Base-by-base conservation (phyloP, 2,113 vertebrate species). In the Plectropomus leopardus region DNA sequence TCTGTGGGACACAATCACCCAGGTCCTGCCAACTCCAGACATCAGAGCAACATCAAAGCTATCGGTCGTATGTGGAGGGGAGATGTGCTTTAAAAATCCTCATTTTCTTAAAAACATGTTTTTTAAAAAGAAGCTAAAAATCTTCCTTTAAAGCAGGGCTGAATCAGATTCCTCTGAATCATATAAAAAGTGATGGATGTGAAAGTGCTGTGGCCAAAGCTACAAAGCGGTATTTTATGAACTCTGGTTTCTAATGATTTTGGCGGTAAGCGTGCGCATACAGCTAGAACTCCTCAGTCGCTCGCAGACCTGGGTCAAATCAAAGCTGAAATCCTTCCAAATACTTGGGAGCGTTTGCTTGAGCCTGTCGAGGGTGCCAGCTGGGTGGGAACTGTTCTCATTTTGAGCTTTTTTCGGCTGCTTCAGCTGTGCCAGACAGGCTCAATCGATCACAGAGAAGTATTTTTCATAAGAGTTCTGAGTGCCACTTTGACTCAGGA, bases 131-230 rank as follows among this genome's bases (percentile, higher is more conserved):
- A 84, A 84, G 67, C 60, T 81, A 84, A 58, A 82, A 88, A 50
- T 87, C 76, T 86, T 84, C 65, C 80, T 88, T 90, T 82, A 80
- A 91, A 92, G 92, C 87, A 87, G 84, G 88, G 86, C 91, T 90
- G 86, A 88, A 87, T 89, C 84, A 78, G 72, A 88, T 91, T 89
- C 78, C 57, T 91, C 71, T 84, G 89, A 91, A 86, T 86, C 88
- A 65, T 92, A 89, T 87, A 83, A 92, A 89, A 94, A 91, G 88
- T 87, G 86, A 91, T 88, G 92, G 86, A 72, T 86, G 89, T 90
- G 82, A 91, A 93, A 91, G 90, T 94, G 93, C 93, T 80, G 84
- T 88, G 85, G 83, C 89, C 88, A 82, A 85, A 88, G 85, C 87
- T 90, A 91, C 82, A 92, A 93, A 94, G 93, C 86, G 3, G 60